Conservation (phyloP, 2,797 vertebrate genomes). For the Eulemur coronatus region DNA sequence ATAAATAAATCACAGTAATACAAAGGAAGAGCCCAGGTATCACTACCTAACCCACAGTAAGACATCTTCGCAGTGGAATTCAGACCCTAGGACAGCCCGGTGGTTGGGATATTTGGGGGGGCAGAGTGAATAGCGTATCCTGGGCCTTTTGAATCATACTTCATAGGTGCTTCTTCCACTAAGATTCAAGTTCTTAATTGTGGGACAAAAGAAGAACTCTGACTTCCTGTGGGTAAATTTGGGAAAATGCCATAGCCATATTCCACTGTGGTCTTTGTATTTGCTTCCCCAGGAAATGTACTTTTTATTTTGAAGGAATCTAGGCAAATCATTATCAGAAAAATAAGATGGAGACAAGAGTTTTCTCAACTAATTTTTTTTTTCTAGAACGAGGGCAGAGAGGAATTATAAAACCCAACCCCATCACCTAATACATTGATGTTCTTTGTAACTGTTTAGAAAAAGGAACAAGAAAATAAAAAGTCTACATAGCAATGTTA, state of each 20-base stretch:
- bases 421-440: neutral
- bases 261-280: neutral
- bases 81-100: neutral
- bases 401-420: neutral
- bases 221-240: neutral
- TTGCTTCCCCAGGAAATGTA: neutral
- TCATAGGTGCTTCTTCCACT: neutral
- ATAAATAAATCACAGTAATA: neutral
- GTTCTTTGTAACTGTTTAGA: neutral
- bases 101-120: fast-evolving
- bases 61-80: neutral
- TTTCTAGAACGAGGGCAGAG: neutral
- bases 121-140: neutral
- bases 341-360: neutral
- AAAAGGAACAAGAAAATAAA: neutral
- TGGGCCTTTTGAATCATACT: neutral
- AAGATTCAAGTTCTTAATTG: neutral
- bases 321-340: neutral
- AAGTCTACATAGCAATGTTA: neutral
- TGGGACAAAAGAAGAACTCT: neutral
- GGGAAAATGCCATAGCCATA: neutral
- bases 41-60: neutral
- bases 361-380: constrained; percentile 8
- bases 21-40: neutral
- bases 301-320: neutral